Base-by-base conservation (phyloP, 2,888 invertebrate genomes). In the Melanostoma scalare region DNA sequence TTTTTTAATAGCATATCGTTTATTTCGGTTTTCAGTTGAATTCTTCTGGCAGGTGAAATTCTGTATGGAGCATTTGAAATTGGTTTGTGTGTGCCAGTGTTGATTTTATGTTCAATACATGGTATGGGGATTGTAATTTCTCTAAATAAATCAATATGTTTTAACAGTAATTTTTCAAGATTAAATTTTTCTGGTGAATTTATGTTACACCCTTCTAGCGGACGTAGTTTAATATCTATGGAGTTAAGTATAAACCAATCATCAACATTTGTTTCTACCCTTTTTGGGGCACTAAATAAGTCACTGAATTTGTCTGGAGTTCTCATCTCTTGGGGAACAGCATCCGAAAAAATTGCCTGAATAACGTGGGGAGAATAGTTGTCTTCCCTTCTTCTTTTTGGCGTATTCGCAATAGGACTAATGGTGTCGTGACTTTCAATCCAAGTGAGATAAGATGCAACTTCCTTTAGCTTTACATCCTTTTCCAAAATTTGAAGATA, bases 401-500 rank as follows among this genome's bases (percentile, higher is more conserved):
- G 52, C 2, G 52, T 52, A 31, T 35, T 33, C 9, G 6, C 33
- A 52, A 52, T 33, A n/a, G 52, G 33, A 30, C 33, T 52, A 9
- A 52, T 6, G 33, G 31, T 30, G 3, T 52, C 9, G 9, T 52
- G 52, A 6, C 52, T 52, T 20, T 52, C 52, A 8, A 52, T 2
- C 52, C 33, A 52, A 30, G 52, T 52, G 9, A 52, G 52, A 8
- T 52, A n/a, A 9, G 52, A 31, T 9, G 52, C 31, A n/a, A 52
- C 33, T 33, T 20, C 33, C 4, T 33, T 33, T n/a, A 52, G 6
- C 33, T 52, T 52, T 9, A 33, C 52, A 33, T 35, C 52, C 9
- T 52, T 33, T 52, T 52, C n/a, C 6, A 52, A 20, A 2, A 9
- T n/a, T 4, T 20, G 4, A 8, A 33, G 52, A n/a, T n/a, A 33